A percentile compares a stretch with the other conserved stretches of the same genome.
Conservation (phyloP, 2,888 invertebrate genomes). For the Amphipyra tragopoginis region DNA sequence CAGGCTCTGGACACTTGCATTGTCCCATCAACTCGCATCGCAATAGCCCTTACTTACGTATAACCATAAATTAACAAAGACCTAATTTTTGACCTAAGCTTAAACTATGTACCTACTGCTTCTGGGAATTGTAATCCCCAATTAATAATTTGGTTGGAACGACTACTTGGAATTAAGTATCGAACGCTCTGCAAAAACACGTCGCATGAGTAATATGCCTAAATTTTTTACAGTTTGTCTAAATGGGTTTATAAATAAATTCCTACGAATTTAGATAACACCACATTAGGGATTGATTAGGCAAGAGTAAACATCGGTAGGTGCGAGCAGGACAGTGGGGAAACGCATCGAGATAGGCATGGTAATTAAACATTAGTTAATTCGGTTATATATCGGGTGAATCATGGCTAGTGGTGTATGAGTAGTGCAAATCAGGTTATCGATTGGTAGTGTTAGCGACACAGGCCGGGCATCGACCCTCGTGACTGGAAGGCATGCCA, state of each 20-base stretch:
- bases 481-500: conserved; percentile 59
- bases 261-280: conserved; percentile 43
- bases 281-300: conserved; percentile 47
- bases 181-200: conserved; percentile 7
- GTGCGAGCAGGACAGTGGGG: conserved; percentile 45
- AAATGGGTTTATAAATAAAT: conserved; percentile 26
- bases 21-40: conserved; percentile 71
- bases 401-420: conserved; percentile 75
- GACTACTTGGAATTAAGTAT: conserved; percentile 10
- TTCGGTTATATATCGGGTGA: conserved; percentile 67
- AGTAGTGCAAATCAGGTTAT: conserved; percentile 86
- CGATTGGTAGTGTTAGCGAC: conserved; percentile 79
- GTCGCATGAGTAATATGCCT: conserved; percentile 16
- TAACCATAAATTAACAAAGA: neutral
- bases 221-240: conserved; percentile 5
- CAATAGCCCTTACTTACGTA: conserved; percentile 67
- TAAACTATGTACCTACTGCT: conserved; percentile 7
- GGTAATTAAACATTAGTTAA: conserved; percentile 63
- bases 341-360: conserved; percentile 55
- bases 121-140: conserved; percentile 17
- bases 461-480: conserved; percentile 83
- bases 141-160: neutral
- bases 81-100: too few species aligned
- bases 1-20: conserved; percentile 72
- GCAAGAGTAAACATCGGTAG: conserved; percentile 46